phyloP scores from a whole-genome alignment of 2,888 invertebrate genomes.

The Sinohyriopsis cumingii region DNA sequence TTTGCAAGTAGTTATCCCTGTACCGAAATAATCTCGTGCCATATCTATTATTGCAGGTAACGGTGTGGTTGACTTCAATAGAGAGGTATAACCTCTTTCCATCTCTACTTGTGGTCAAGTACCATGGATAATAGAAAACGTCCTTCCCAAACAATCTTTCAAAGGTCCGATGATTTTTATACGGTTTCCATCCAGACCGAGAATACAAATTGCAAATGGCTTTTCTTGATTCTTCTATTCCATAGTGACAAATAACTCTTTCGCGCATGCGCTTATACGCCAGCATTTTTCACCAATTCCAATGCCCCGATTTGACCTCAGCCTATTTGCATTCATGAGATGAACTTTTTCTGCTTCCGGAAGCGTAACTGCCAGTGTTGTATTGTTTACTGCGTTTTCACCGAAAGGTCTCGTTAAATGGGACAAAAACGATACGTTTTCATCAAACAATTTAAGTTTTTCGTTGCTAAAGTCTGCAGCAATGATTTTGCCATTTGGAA shows the following conservation, averaged over 20 bases:
- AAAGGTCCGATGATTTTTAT: conserved; percentile 34
- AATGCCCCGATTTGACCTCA: conserved; percentile 29
- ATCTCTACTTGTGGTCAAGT: conserved; percentile 32
- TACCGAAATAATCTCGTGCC: conserved; percentile 37
- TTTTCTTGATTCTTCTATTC: too few relatives aligned
- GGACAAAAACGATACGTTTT: conserved; percentile 29
- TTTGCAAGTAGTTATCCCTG: conserved; percentile 23
- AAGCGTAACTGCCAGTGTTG: conserved; percentile 31
- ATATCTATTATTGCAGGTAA: conserved; percentile 39
- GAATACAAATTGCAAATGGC: conserved; percentile 4
- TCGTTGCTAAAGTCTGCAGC: conserved; percentile 38
- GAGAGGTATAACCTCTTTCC: conserved; percentile 38
- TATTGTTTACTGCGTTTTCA: conserved; percentile 26
- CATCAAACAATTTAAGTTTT: conserved; percentile 35
- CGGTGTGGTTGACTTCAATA: conserved; percentile 24
- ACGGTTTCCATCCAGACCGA: conserved; percentile 31
- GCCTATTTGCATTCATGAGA: conserved; percentile 21
- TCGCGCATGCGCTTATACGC: conserved; percentile 29
- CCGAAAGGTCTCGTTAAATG: conserved; percentile 37
- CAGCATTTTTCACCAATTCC: conserved; percentile 39
- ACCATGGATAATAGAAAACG: conserved; percentile 33
- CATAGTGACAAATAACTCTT: conserved; percentile 25
- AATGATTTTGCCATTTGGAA: conserved; percentile 28
- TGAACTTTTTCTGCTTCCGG: conserved; percentile 40
- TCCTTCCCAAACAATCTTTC: conserved; percentile 38